A percentile compares a stretch with the other conserved stretches of the same genome.
These are phyloP conservation scores for Orthosia incerta DNA, from an alignment of 2,888 invertebrate species.

Conservation along the genomic window DNA sequence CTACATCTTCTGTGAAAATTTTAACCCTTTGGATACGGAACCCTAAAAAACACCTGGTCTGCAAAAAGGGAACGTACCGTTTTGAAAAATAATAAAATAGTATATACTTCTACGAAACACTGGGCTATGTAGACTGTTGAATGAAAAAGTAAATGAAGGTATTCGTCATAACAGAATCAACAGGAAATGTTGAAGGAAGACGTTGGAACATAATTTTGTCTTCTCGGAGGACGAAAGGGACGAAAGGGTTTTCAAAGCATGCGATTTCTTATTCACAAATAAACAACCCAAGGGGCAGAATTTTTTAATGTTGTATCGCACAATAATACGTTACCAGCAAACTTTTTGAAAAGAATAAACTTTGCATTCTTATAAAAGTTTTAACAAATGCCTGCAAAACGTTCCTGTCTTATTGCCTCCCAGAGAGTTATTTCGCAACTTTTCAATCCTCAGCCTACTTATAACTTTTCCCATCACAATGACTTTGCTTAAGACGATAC, in stretches of 20 bases:
- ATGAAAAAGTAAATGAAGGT: neutral
- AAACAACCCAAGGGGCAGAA: slow-evolving; percentile 15
- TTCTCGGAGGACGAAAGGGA: neutral
- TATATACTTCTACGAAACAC: neutral
- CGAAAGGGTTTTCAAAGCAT: slow-evolving; percentile 15
- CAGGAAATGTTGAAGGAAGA: neutral
- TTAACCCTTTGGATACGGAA: too few species aligned
- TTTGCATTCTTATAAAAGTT: slow-evolving; percentile 73
- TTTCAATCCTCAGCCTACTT: slow-evolving; percentile 83
- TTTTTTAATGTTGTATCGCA: slow-evolving; percentile 32
- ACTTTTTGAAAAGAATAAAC: slow-evolving; percentile 70
- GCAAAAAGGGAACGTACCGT: neutral
- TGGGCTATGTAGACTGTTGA: neutral
- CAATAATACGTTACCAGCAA: slow-evolving; percentile 60
- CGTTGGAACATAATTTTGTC: neutral
- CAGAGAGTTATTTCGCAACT: slow-evolving; percentile 81
- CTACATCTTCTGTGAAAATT: too few species aligned
- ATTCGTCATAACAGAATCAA: neutral
- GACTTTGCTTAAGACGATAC: slow-evolving; percentile 82
- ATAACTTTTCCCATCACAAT: slow-evolving; percentile 87
- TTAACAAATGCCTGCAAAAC: slow-evolving; percentile 82
- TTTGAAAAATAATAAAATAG: neutral
- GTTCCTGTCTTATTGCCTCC: slow-evolving; percentile 79
- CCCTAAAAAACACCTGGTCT: neutral
- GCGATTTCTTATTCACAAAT: slow-evolving; percentile 5